Percentiles rank a stretch among this genome's conserved stretches.
Evolutionary conservation across 2,113 vertebrate species (phyloP).

Genomic region (Sorex araneus): DNA sequence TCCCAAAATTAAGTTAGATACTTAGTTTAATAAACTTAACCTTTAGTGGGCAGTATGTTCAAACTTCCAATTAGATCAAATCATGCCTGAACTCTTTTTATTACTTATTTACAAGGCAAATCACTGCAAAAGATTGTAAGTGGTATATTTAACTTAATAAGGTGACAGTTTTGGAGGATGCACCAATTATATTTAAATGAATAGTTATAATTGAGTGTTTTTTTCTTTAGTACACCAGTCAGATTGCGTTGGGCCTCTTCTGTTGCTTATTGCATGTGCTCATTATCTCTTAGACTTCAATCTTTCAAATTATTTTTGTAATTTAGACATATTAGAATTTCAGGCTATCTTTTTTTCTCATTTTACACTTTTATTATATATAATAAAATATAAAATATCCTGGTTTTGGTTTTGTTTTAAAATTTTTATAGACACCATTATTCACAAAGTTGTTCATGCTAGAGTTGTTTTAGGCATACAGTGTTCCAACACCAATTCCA

Average conservation of each 20-base stretch:
- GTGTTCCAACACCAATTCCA: too few relatives aligned
- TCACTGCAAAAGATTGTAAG: slow-evolving; percentile 22
- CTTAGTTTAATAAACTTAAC: slow-evolving; percentile 13
- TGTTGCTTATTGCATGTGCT: slow-evolving; percentile 33
- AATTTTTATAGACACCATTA: too few relatives aligned
- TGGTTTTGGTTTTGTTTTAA: too few relatives aligned
- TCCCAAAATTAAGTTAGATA: slow-evolving; percentile 51
- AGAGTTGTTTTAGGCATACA: too few relatives aligned
- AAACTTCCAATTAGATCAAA: slow-evolving; percentile 46
- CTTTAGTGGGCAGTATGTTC: background rate
- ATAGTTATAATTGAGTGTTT: slow-evolving; percentile 29
- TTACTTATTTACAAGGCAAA: slow-evolving; percentile 50
- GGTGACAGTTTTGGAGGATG: slow-evolving; percentile 38
- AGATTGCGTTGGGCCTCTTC: background rate
- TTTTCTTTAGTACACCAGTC: slow-evolving; percentile 25
- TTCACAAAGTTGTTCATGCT: too few relatives aligned
- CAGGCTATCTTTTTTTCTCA: background rate
- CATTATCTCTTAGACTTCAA: slow-evolving; percentile 26
- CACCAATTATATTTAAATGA: background rate
- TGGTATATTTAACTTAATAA: slow-evolving; percentile 48
- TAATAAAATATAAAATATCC: too few relatives aligned
- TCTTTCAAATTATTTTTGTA: slow-evolving; percentile 63
- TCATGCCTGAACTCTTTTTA: slow-evolving; percentile 52
- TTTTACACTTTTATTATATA: too few relatives aligned
- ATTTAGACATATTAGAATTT: slow-evolving; percentile 57